Percentiles rank a stretch among this genome's conserved stretches.
These are phyloP conservation scores for Pachliopta kotzebuea DNA, from an alignment of 2,888 invertebrate species.

Conservation along the genomic window DNA sequence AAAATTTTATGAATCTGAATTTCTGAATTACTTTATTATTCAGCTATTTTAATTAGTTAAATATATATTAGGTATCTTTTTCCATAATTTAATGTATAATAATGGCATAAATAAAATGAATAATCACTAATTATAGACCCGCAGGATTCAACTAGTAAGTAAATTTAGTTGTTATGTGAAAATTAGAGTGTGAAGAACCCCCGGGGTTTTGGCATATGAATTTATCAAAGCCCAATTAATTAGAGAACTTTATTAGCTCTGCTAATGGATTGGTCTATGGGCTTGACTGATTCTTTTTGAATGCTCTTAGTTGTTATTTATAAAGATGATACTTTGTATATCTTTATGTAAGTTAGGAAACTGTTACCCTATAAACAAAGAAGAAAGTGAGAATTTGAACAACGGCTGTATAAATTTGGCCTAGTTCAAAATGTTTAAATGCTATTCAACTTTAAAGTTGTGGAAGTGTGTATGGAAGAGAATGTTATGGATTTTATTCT, in stretches of 20 bases:
- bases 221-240: conserved; percentile 32
- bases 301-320: not conserved
- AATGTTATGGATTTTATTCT: conserved; percentile 31
- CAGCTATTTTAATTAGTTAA: no score
- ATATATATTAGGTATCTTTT: no score
- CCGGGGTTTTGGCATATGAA: conserved; percentile 25
- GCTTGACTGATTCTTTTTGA: not conserved
- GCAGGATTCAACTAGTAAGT: no score
- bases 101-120: no score
- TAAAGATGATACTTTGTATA: not conserved
- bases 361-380: not conserved
- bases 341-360: not conserved
- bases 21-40: no score
- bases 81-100: no score
- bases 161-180: no score
- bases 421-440: not conserved
- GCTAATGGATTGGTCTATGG: conserved; percentile 23
- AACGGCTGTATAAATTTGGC: not conserved
- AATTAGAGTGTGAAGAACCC: no score
- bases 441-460: conserved; percentile 19
- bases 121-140: no score
- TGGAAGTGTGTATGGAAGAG: conserved; percentile 30
- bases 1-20: no score
- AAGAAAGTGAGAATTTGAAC: not conserved
- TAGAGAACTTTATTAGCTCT: conserved; percentile 27